phyloP scores from a whole-genome alignment of 2,113 vertebrate genomes.

The Ageneiosus marmoratus region DNA sequence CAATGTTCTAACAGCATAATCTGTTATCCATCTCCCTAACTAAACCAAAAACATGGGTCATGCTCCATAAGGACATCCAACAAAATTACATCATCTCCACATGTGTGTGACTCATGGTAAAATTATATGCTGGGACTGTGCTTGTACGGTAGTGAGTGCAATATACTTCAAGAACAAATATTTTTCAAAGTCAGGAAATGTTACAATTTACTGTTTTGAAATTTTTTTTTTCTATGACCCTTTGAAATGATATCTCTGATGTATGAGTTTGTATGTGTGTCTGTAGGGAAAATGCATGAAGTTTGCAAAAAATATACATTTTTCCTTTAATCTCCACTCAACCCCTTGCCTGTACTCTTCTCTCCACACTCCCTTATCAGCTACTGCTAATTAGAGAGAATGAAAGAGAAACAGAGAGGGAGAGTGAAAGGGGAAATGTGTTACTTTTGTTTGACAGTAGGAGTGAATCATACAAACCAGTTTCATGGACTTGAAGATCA shows the following conservation, averaged over 20 bases:
- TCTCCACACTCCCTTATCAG: background rate
- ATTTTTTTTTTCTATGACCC: background rate
- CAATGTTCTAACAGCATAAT: constrained; percentile 32
- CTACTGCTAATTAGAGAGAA: constrained; percentile 6
- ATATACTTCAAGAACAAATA: background rate
- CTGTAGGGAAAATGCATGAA: background rate
- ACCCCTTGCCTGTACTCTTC: background rate
- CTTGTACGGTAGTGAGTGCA: background rate
- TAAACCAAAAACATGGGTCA: constrained; percentile 36
- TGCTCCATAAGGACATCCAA: constrained; percentile 13
- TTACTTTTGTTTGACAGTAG: constrained; percentile 15
- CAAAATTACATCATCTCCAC: constrained; percentile 30
- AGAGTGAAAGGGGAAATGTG: background rate
- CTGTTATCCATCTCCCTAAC: constrained; percentile 38
- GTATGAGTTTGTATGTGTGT: background rate
- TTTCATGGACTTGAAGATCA: background rate
- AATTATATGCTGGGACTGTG: constrained; percentile 16
- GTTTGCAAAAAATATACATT: background rate
- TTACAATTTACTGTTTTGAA: background rate
- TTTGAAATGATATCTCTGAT: background rate
- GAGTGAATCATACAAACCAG: background rate
- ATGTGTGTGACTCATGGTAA: constrained; percentile 41
- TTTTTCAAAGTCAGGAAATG: background rate
- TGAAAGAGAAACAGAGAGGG: background rate
- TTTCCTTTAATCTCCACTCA: background rate